Base-by-base conservation (phyloP, 2,888 invertebrate species). In the Ochropacha duplaris region DNA sequence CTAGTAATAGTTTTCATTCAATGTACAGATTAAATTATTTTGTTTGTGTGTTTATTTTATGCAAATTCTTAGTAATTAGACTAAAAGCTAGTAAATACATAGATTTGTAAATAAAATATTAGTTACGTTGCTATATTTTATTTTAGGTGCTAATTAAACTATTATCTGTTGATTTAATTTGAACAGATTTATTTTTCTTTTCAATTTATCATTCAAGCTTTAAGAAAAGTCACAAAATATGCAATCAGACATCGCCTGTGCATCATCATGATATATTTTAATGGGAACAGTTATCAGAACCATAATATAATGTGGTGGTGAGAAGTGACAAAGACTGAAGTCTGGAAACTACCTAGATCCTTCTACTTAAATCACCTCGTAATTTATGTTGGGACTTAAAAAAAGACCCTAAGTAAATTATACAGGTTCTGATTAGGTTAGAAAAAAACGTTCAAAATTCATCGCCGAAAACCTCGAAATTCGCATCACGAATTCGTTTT, bases 391-490 rank as follows among this genome's bases (percentile, higher is more conserved):
- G 88, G 87, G 83, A 70, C 81, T 68, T 58, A 50, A n/a, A 49
- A 28, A 39, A 54, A 71, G 79, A 71, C 80, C 86, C 85, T 87
- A 74, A 89, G 92, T 93, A 93, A 93, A 93, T 93, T 93, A 89
- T 85, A 91, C 92, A 90, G 93, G 93, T 93, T 93, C 91, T 93
- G 93, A 93, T 93, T 93, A 91, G 90, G 91, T 89, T 89, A 91
- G 91, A 90, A 88, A 84, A 75, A 59, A 71, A 65, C 78, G 82
- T 83, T 81, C 76, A 75, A 81, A 78, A 81, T 79, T 81, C 82
- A 84, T 86, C 83, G 87, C 83, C 88, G 80, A 79, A 76, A 76
- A 68, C 72, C 71, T 78, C 79, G 84, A 84, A 85, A 80, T 69
- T 68, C 70, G 78, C 82, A 82, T 79, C 81, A 83, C 87, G 88